Base-by-base conservation (phyloP, 2,113 vertebrate species). In the Chauna torquata region DNA sequence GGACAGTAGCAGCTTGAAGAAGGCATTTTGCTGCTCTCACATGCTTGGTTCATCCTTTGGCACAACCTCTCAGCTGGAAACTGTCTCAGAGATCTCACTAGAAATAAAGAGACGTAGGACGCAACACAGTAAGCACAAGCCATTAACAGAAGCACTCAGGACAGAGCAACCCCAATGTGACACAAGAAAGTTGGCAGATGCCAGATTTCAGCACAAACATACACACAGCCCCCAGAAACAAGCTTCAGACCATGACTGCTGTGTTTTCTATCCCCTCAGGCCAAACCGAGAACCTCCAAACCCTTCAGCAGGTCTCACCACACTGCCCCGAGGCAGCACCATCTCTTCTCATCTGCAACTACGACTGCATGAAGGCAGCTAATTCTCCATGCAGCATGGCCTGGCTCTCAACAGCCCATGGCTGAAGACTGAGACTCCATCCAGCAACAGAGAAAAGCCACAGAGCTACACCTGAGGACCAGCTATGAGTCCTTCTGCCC, bases 131-230 rank as follows among this genome's bases (percentile, higher is more conserved):
- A 49, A 49, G 52, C 4, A 9, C 18, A 54, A 49, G 40, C 25
- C 34, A 27, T 14, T 47, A 61, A 84, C 14, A 91, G 36, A 80
- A 81, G 45, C 13, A 45, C 16, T 1, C 15, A 19, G 23, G 57
- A 64, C n/a, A 64, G 25, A 22, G 74, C 36, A 72, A 74, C 58
- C 11, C 77, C 0, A 0, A 44, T 5, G 22, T 0, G 11, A 78
- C 28, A 74, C 24, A 15, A 68, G 68, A 70, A 92, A 94, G 65
- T 15, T 12, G 24, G 7, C 9, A 6, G 49, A 16, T 27, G 16
- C 27, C 16, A 8, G 15, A 23, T 58, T 58, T 65, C 16, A 2
- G 55, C 40, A 36, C 4, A 42, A 14, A 47, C 28, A 74, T 9
- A 54, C 9, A 57, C 0, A 11, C 0, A 80, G 54, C 13, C 76